phyloP scores from a whole-genome alignment of 2,113 vertebrate genomes.

The Lagopus muta region DNA sequence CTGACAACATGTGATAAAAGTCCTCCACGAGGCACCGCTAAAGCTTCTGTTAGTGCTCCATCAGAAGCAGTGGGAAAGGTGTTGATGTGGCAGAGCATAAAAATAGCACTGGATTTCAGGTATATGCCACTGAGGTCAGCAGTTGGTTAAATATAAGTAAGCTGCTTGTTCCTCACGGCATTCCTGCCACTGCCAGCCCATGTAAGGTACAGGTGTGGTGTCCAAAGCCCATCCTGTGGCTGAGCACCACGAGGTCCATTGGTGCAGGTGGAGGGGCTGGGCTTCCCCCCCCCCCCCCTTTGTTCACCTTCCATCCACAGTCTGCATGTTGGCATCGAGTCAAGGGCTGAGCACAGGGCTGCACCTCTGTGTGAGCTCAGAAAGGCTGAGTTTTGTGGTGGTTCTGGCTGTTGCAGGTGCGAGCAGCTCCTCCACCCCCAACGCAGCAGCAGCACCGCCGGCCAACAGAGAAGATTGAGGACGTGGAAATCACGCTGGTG shows the following conservation, averaged over 20 bases:
- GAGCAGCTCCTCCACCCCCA: conserved; percentile 95
- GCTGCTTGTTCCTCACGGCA: not conserved
- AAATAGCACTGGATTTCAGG: not conserved
- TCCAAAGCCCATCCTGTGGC: not conserved
- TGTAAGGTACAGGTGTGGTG: no score
- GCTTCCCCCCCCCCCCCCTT: no score
- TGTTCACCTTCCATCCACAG: fast-evolving
- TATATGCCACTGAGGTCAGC: fast-evolving
- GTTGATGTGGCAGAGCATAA: not conserved
- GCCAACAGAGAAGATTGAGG: conserved; percentile 90
- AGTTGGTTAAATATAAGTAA: not conserved
- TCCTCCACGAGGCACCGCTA: not conserved
- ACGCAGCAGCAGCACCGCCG: conserved; percentile 91
- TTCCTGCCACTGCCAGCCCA: not conserved
- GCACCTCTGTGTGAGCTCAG: not conserved
- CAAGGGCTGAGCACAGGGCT: fast-evolving
- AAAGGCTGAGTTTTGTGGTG: fast-evolving
- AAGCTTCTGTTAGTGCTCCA: fast-evolving
- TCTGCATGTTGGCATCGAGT: fast-evolving
- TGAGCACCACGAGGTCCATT: fast-evolving
- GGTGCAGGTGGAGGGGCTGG: fast-evolving
- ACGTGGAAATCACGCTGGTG: conserved; percentile 98
- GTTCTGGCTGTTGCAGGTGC: conserved; percentile 82
- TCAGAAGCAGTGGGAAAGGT: not conserved
- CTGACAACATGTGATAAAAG: not conserved